Conservation (phyloP, 2,113 vertebrate species). For the Anguilla japonica region DNA sequence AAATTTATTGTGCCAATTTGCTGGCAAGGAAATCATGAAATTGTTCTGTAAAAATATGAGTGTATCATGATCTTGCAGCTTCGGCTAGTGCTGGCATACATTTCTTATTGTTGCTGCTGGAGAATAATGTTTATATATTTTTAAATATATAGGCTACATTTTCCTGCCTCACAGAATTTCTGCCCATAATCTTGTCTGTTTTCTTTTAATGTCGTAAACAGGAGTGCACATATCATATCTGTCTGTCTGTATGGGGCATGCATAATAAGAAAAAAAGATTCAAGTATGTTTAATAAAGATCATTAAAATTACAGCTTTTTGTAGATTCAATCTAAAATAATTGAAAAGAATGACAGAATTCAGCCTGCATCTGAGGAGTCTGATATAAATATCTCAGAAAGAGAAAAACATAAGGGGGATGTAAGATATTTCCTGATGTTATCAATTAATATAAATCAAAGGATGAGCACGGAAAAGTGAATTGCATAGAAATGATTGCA, state of each 20-base stretch:
- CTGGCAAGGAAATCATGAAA: conserved; percentile 32
- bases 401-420: too few species aligned
- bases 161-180: too few species aligned
- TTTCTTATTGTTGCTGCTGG: background rate
- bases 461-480: background rate
- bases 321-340: too few species aligned
- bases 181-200: background rate
- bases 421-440: background rate
- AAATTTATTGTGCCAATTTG: conserved; percentile 16
- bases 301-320: background rate
- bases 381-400: too few species aligned
- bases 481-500: background rate
- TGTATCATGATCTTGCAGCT: conserved; percentile 30
- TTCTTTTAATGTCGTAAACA: background rate
- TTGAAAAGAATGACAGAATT: too few species aligned
- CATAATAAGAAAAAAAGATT: background rate
- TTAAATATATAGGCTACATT: too few species aligned
- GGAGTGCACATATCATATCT: background rate
- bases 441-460: background rate
- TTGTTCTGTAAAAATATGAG: conserved; percentile 22
- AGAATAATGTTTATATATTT: too few species aligned
- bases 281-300: background rate
- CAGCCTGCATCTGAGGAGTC: too few species aligned
- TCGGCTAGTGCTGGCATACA: background rate
- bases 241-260: background rate